Evolutionary conservation across 2,113 vertebrate species (phyloP), one percentile per base, ranked within the genome.

Genomic region (Ochotona curzoniae): DNA sequence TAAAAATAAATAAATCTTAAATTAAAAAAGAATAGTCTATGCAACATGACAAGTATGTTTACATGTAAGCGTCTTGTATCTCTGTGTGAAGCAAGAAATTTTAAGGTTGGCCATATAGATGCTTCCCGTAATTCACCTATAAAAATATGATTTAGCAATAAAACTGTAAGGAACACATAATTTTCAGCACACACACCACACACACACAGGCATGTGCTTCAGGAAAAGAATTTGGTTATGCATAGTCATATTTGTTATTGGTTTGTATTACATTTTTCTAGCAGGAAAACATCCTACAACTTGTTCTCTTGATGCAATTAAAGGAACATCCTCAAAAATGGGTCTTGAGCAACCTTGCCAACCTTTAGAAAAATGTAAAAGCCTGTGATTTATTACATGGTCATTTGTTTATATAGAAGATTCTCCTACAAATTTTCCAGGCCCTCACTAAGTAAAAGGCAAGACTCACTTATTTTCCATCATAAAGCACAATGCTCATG

Each of bases 81-180:
- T 86, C 75, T 93, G 63, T 47, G 51, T 32, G 78, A 94, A 96
- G 89, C 60, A 69, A 90, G 26, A 82, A 18, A 81, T 44, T 84
- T 73, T 69, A 94, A 8, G 14, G 66, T 83, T 44, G 35, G 66
- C 0, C 1, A 83, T 21, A 47, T 4, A 79, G 21, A 60, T n/a
- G 85, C 87, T 91, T 90, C 82, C 92, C 17, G 28, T 60, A 92
- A 86, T 15, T 25, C n/a, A 70, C 6, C 93, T 71, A 82, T 64
- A 95, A 90, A 28, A 71, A n/a, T 44, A 76, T 80, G 83, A 75
- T 85, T 79, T 81, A 44, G 75, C 95, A 90, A 89, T 21, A 83
- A 15, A 89, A 69, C 7, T 92, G 57, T 85, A 47, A 0, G 13
- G 44, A 6, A 90, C 66, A 84, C 35, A 47, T 66, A 69, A 28